Percentiles rank a stretch among this genome's conserved stretches.
These are phyloP conservation scores for Drosophila lacicola DNA, from an alignment of 2,888 invertebrate species.

Conservation along the genomic window DNA sequence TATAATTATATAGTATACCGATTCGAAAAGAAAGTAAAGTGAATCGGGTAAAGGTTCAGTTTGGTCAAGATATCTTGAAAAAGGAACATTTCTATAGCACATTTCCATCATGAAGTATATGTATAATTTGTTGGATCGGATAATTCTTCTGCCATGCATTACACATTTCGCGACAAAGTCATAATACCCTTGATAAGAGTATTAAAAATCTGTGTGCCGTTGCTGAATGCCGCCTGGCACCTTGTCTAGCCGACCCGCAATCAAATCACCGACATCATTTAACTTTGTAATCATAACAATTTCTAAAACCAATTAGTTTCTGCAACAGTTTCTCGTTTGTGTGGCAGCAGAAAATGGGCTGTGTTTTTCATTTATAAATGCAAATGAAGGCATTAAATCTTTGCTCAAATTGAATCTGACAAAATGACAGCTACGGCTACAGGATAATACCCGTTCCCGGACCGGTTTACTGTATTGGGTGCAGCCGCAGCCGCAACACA, in stretches of 20 bases:
- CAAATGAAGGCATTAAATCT: constrained; percentile 79
- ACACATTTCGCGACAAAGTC: background rate
- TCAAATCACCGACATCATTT: constrained; percentile 76
- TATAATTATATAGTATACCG: too few relatives aligned
- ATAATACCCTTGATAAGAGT: background rate
- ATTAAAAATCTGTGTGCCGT: constrained; percentile 2
- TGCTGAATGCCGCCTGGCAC: constrained; percentile 6
- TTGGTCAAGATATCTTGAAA: too few relatives aligned
- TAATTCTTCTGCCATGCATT: too few relatives aligned
- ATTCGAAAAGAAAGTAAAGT: too few relatives aligned
- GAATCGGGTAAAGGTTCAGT: too few relatives aligned
- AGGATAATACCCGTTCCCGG: constrained; percentile 62
- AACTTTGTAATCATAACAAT: constrained; percentile 80
- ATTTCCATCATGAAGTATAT: too few relatives aligned
- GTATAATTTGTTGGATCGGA: too few relatives aligned
- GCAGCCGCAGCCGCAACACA: constrained; percentile 2
- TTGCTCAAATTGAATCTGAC: constrained; percentile 74
- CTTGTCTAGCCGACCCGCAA: constrained; percentile 60
- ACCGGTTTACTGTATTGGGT: constrained; percentile 55
- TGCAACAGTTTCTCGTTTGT: constrained; percentile 43
- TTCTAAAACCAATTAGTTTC: constrained; percentile 75
- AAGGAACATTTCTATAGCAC: too few relatives aligned
- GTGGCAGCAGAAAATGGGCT: constrained; percentile 56
- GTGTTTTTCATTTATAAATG: constrained; percentile 76
- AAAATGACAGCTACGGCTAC: constrained; percentile 64